Evolutionary conservation across 2,113 vertebrate genomes (phyloP).

Genomic region (Cricetomys ansorgei): DNA sequence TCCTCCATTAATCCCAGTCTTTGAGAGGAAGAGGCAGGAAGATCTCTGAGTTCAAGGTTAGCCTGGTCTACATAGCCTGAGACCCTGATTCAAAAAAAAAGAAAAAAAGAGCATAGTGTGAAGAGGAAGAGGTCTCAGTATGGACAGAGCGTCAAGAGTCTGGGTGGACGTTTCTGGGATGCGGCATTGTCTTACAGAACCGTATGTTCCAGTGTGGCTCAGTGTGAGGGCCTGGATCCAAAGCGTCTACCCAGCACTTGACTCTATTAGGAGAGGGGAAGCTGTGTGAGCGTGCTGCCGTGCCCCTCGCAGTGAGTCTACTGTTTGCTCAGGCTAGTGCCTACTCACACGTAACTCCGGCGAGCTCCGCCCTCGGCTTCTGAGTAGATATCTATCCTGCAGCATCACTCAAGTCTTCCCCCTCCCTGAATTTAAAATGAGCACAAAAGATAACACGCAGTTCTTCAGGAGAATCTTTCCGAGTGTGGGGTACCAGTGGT

Average conservation of each 20-base stretch:
- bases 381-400: too few relatives aligned
- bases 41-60: neutral
- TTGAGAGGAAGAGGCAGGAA: neutral
- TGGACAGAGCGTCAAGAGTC: constrained; percentile 11
- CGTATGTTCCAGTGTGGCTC: neutral
- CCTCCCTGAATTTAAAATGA: neutral
- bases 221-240: neutral
- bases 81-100: too few relatives aligned
- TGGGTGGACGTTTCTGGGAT: constrained; percentile 22
- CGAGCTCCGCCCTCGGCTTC: neutral
- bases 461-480: neutral
- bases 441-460: neutral
- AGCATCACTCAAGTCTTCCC: too few relatives aligned
- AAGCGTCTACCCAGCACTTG: neutral
- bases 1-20: neutral
- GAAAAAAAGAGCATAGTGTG: neutral
- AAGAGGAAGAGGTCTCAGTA: neutral
- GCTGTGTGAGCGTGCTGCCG: neutral
- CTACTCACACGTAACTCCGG: neutral
- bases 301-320: neutral
- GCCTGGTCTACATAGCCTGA: neutral
- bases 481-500: neutral
- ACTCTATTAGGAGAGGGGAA: neutral
- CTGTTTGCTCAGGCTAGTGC: neutral
- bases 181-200: neutral